phyloP scores from a whole-genome alignment of 2,888 invertebrate genomes.

The Frankliniella fusca region DNA sequence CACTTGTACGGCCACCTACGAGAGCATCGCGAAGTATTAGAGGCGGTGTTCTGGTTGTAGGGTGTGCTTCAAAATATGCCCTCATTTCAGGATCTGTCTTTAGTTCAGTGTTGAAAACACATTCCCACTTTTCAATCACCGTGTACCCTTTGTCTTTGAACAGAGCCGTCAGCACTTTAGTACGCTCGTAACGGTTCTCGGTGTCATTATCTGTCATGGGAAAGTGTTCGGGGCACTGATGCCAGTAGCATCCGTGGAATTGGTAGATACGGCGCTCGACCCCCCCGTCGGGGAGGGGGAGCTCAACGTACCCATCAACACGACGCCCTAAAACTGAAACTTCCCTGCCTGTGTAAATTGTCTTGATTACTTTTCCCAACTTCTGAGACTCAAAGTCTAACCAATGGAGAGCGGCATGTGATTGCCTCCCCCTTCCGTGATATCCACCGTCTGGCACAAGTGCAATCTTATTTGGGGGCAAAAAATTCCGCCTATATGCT shows the following conservation, averaged over 20 bases:
- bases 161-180: too few species aligned
- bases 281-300: background rate
- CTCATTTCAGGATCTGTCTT: background rate
- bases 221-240: constrained; percentile 32
- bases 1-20: constrained; percentile 40
- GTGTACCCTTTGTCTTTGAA: too few species aligned
- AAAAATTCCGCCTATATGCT: too few species aligned
- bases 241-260: constrained; percentile 37
- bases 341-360: constrained; percentile 38
- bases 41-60: constrained; percentile 17
- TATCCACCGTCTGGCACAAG: too few species aligned
- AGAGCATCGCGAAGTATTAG: constrained; percentile 40
- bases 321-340: constrained; percentile 32
- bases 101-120: too few species aligned
- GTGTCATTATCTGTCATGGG: too few species aligned
- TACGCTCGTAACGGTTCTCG: too few species aligned
- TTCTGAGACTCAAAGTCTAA: constrained; percentile 35
- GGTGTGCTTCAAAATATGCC: background rate
- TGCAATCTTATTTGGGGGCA: too few species aligned
- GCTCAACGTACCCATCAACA: constrained; percentile 36
- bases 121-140: too few species aligned
- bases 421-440: too few species aligned
- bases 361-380: constrained; percentile 36
- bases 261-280: constrained; percentile 33
- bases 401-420: constrained; percentile 40